These are phyloP conservation scores for Argyresthia albistria DNA, from an alignment of 2,888 invertebrate species.

Conservation along the genomic window DNA sequence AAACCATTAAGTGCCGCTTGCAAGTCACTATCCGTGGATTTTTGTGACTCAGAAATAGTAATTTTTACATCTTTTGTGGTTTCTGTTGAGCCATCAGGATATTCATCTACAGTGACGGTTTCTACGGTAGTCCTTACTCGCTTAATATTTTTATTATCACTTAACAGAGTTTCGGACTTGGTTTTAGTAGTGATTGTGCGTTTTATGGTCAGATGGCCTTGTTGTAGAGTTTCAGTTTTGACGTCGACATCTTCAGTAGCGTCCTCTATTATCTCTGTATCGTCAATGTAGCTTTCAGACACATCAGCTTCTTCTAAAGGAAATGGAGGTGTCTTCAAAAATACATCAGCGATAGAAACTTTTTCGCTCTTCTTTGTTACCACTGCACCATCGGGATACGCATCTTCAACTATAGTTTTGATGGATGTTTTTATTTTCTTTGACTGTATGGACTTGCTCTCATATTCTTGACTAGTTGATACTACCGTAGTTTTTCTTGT, in stretches of 20 bases:
- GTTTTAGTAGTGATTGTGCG: conserved; percentile 60
- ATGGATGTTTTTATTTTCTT: conserved; percentile 50
- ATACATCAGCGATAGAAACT: conserved; percentile 46
- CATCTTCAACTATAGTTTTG: conserved; percentile 44
- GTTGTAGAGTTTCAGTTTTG: conserved; percentile 43
- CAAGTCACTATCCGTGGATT: conserved; percentile 53
- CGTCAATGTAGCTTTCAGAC: conserved; percentile 32
- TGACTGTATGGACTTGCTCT: conserved; percentile 26
- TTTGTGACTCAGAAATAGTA: conserved; percentile 63
- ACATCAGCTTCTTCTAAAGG: conserved; percentile 22
- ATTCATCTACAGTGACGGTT: conserved; percentile 57
- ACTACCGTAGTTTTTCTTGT: conserved; percentile 43
- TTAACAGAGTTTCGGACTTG: conserved; percentile 58
- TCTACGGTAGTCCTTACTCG: conserved; percentile 73
- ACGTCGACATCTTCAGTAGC: conserved; percentile 49
- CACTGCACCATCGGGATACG: conserved; percentile 53
- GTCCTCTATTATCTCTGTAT: conserved; percentile 51
- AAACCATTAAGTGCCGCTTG: conserved; percentile 59
- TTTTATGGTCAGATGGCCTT: conserved; percentile 41
- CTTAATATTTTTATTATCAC: conserved; percentile 63
- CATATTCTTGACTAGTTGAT: conserved; percentile 45
- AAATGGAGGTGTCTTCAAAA: conserved; percentile 23
- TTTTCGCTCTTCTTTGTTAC: conserved; percentile 55
- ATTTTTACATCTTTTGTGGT: conserved; percentile 67
- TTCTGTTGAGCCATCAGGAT: conserved; percentile 69